A percentile compares a stretch with the other conserved stretches of the same genome.
Evolutionary conservation across 2,797 vertebrate genomes (phyloP).

Genomic region (Malurus splendens): DNA sequence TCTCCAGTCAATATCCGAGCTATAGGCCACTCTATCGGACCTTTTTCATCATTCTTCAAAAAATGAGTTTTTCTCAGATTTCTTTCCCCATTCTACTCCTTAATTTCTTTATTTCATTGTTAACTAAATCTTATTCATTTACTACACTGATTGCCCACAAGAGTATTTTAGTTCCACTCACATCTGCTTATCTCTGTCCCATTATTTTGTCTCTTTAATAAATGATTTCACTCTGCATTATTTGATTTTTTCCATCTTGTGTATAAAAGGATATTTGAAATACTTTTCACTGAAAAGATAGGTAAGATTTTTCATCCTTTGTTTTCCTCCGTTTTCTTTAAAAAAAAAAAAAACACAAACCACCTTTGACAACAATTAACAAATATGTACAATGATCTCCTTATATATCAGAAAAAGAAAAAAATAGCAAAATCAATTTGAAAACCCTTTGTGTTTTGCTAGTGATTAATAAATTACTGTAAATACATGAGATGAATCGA

Average conservation of each 20-base stretch:
- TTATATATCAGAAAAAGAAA: not conserved
- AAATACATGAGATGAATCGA: not conserved
- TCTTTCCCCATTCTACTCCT: not conserved
- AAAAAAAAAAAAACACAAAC: not conserved
- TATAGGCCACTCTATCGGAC: not conserved
- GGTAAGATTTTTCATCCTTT: not conserved
- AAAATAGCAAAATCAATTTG: accelerated
- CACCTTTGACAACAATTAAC: not conserved
- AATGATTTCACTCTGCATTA: not conserved
- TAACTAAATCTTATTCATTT: not conserved
- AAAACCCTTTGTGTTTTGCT: not conserved
- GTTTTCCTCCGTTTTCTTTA: not conserved
- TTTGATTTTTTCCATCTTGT: not conserved
- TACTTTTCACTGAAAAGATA: not conserved
- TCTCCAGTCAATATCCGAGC: not conserved
- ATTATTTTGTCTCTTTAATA: not conserved
- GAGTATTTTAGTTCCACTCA: not conserved
- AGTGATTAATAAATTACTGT: not conserved
- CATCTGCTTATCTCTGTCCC: not conserved
- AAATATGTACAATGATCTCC: not conserved
- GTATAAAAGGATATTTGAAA: not conserved
- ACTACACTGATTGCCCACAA: not conserved
- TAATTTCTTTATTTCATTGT: not conserved
- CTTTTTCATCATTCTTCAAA: not conserved
- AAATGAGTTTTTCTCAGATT: not conserved